Base-by-base conservation (phyloP, 2,888 invertebrate species). In the Panopea generosa region DNA sequence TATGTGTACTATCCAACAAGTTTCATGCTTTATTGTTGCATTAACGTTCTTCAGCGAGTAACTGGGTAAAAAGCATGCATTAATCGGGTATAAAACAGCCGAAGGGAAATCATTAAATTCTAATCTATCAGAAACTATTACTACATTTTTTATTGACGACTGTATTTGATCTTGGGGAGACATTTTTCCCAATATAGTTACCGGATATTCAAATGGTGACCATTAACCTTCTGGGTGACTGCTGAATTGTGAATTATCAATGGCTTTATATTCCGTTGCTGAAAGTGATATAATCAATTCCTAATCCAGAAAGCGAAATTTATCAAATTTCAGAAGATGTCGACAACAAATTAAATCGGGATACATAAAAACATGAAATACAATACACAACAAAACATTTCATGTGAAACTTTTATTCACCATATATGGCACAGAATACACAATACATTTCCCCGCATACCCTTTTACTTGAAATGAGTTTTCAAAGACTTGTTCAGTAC, bases 21-120 rank as follows among this genome's bases (percentile, higher is more conserved):
- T 7, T 33, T 33, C 11, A 11, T 33, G 33, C 6, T n/a, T n/a
- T 7, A 11, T 4, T 33, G 33, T 33, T 33, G 11, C 33, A 33
- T 33, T 33, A 33, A 7, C 33, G 56, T 47, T 50, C 55, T 16
- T 38, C 26, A 47, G 56, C 63, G n/a, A 49, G 78, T 78, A 78
- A 53, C 78, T 73, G 73, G 73, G 78, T 73, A 78, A 78, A 70
- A 60, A 45, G 78, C 67, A 78, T 78, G 78, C 70, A 78, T 78
- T 74, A 78, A 78, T 73, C 78, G 78, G 78, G 78, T 78, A 78
- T 78, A 78, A 78, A 76, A 74, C 49, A 47, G 45, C 49, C 69
- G 18, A 45, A 26, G 45, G 38, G 24, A 43, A 68, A 53, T 66
- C 65, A 78, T 74, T 78, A 78, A 78, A 70, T 45, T 56, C 62